Evolutionary conservation across 2,797 vertebrate genomes (phyloP), one percentile per base, ranked within the genome.

Genomic region (Pogonophryne albipinna): DNA sequence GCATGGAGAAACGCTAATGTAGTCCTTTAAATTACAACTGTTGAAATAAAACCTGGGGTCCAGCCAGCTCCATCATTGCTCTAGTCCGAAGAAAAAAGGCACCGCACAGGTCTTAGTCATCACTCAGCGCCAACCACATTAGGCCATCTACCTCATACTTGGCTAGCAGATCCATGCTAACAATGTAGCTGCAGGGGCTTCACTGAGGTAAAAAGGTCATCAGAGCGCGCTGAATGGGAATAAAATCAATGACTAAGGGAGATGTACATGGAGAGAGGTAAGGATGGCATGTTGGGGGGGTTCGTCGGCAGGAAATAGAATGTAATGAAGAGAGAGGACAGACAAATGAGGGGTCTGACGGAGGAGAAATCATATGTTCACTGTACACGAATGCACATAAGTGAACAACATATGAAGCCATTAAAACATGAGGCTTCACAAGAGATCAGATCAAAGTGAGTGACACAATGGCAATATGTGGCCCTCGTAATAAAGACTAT

Each of bases 151-250:
- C 70, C 56, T 77, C 53, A 83, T 83, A 61, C 82, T 83, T 67
- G 71, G 55, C 67, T 66, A 41, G 61, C 51, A 83, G 77, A 91
- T 88, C 83, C 74, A 89, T 85, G 87, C 81, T 86, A 91, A 90
- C 79, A 67, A 88, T 77, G 73, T 89, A 76, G 84, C 79, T 63
- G 71, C 10, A 2, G 84, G 76, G 78, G 74, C 61, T 34, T 62
- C 1, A 3, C 51, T 31, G 74, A 79, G 86, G 81, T 87, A 80
- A 80, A 91, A 85, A 85, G 66, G 78, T 80, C 69, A 85, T 57
- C 50, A 50, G 66, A 77, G 90, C 90, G 68, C 62, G 81, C 57
- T 58, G 47, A 50, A 49, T 9, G 55, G 46, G 16, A 46, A 78
- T 49, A 74, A 69, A 82, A 86, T 87, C 80, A 72, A 84, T 87